phyloP scores from a whole-genome alignment of 1,140 invertebrate genomes.

The Drosophila malerkotliana region DNA sequence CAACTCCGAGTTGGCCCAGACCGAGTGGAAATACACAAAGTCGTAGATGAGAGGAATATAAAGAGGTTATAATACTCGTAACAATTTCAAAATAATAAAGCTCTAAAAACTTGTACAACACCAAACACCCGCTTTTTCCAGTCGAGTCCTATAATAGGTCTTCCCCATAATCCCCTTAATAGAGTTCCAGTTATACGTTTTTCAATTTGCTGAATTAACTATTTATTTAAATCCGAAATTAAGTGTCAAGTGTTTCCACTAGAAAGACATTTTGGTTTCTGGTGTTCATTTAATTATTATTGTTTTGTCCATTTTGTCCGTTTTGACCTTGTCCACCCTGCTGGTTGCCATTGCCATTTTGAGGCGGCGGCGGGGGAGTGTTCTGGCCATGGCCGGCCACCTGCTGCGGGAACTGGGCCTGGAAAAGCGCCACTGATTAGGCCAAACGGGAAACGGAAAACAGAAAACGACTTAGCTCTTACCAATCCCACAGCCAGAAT shows the following conservation, averaged over 20 bases:
- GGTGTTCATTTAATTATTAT: not conserved
- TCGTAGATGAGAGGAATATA: conserved; percentile 8
- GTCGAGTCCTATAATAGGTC: not conserved
- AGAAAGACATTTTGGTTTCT: not conserved
- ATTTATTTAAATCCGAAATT: conserved; percentile 17
- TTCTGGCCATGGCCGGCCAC: conserved; percentile 33
- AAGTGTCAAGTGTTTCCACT: not conserved
- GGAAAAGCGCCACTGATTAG: conserved; percentile 6
- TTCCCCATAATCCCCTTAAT: not conserved
- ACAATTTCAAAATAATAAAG: conserved; percentile 22
- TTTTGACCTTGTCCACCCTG: conserved; percentile 37
- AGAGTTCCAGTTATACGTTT: not conserved
- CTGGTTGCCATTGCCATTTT: conserved; percentile 38
- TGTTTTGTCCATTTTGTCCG: conserved; percentile 27
- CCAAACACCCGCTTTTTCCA: conserved; percentile 7
- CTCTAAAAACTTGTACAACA: conserved; percentile 1
- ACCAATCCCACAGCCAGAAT: conserved; percentile 59
- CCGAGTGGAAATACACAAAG: conserved; percentile 40
- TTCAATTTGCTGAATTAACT: conserved; percentile 11
- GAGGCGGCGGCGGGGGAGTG: conserved; percentile 24
- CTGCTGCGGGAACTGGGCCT: conserved; percentile 39
- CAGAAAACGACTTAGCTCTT: conserved; percentile 11
- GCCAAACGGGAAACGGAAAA: not conserved
- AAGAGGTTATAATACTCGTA: conserved; percentile 6
- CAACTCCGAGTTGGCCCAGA: conserved; percentile 35